A percentile compares a stretch with the other conserved stretches of the same genome.
Evolutionary conservation across 2,797 vertebrate genomes (phyloP).

Genomic region (Epinephelus malabaricus): DNA sequence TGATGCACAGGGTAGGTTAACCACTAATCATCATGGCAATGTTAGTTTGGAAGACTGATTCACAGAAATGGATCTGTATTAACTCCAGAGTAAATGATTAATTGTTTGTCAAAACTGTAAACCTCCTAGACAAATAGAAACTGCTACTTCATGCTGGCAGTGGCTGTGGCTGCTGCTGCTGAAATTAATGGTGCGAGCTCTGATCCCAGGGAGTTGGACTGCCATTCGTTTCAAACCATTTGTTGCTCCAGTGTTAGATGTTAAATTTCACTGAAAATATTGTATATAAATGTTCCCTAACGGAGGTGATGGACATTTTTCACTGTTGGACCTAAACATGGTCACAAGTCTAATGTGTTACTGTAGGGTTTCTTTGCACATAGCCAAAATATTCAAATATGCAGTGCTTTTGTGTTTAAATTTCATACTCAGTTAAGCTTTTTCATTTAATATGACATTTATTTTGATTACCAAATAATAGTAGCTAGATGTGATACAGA

Average conservation of each 20-base stretch:
- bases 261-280: slow-evolving; percentile 14
- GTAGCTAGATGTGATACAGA: no score
- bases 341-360: neutral
- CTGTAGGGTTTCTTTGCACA: slow-evolving; percentile 5
- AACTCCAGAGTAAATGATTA: slow-evolving; percentile 43
- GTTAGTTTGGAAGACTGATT: slow-evolving; percentile 22
- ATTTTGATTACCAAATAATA: no score
- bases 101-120: slow-evolving; percentile 50
- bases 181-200: slow-evolving; percentile 33
- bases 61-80: slow-evolving; percentile 12
- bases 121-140: slow-evolving; percentile 22
- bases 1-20: slow-evolving; percentile 8
- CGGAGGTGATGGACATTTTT: neutral
- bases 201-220: slow-evolving; percentile 15
- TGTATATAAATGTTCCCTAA: neutral
- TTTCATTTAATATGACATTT: no score
- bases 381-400: neutral
- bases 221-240: slow-evolving; percentile 35
- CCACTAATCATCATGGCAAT: neutral
- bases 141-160: slow-evolving; percentile 1
- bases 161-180: slow-evolving; percentile 29
- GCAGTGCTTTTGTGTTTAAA: neutral
- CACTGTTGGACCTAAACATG: slow-evolving; percentile 1
- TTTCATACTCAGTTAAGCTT: no score
- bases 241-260: slow-evolving; percentile 24